Conservation (phyloP, 1,140 invertebrate species). For the Bombus superbus region DNA sequence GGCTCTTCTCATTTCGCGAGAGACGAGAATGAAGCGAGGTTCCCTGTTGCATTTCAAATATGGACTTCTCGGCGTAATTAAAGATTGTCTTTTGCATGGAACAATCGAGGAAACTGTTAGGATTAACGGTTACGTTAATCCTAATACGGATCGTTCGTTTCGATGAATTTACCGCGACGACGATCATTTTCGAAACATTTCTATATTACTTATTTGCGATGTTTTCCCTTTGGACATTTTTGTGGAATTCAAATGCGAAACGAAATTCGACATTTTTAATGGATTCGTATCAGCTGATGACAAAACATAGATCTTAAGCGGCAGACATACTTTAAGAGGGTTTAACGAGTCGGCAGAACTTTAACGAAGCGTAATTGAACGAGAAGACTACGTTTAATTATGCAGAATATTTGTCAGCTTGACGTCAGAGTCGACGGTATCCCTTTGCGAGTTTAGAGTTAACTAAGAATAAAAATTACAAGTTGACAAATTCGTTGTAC, state of each 20-base stretch:
- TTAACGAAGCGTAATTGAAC: conserved; percentile 34
- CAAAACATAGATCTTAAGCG: not conserved
- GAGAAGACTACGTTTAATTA: not conserved
- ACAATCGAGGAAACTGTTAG: not conserved
- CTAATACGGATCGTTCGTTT: not conserved
- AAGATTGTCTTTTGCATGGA: not conserved
- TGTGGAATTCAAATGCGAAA: not conserved
- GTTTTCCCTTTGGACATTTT: not conserved
- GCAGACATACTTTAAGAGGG: not conserved
- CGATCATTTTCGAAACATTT: not conserved
- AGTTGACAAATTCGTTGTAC: too few relatives aligned
- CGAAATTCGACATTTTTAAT: not conserved
- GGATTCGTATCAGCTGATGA: not conserved
- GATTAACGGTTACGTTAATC: not conserved
- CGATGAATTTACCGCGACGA: not conserved
- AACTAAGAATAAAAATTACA: not conserved
- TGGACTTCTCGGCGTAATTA: not conserved
- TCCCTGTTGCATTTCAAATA: not conserved
- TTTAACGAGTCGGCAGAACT: conserved; percentile 13
- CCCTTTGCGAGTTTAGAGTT: too few relatives aligned
- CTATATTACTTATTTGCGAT: not conserved
- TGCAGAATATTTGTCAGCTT: not conserved
- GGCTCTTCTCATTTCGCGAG: not conserved
- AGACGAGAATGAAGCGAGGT: not conserved
- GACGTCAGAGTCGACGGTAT: too few relatives aligned